These are phyloP conservation scores for Eilema depressum DNA, from an alignment of 2,888 invertebrate genomes.

Conservation along the genomic window DNA sequence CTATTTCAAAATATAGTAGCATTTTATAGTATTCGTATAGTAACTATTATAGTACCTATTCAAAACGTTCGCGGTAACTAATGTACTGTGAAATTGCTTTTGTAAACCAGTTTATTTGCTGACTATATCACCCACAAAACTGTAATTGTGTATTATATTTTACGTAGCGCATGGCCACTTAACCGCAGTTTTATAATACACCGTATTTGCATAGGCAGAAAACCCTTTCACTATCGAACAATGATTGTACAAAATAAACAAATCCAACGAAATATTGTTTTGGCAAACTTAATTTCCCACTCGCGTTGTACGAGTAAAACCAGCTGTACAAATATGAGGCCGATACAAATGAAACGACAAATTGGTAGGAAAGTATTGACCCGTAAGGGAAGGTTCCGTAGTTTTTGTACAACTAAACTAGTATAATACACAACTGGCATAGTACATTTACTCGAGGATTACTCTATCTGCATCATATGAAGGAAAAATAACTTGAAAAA, in stretches of 20 bases:
- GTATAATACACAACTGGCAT: neutral
- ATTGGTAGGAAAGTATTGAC: conserved; percentile 28
- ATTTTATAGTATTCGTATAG: neutral
- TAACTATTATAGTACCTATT: neutral
- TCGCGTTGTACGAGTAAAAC: conserved; percentile 31
- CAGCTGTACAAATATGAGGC: conserved; percentile 40
- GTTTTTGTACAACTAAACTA: neutral
- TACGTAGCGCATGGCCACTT: neutral
- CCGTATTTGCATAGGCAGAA: neutral
- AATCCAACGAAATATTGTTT: conserved; percentile 25
- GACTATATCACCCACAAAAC: neutral
- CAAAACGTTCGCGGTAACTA: no score
- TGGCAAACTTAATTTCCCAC: conserved; percentile 30
- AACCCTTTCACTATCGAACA: conserved; percentile 27
- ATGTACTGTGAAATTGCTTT: no score
- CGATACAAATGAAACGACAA: conserved; percentile 37
- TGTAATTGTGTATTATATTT: neutral
- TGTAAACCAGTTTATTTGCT: neutral
- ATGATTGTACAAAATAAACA: conserved; percentile 18
- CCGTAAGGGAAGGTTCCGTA: conserved; percentile 29
- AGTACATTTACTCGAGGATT: neutral
- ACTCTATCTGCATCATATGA: no score
- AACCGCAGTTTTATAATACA: neutral
- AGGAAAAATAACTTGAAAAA: no score
- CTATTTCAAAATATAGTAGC: neutral